Evolutionary conservation across 2,113 vertebrate genomes (phyloP).

Genomic region (Corythornis vintsioides): DNA sequence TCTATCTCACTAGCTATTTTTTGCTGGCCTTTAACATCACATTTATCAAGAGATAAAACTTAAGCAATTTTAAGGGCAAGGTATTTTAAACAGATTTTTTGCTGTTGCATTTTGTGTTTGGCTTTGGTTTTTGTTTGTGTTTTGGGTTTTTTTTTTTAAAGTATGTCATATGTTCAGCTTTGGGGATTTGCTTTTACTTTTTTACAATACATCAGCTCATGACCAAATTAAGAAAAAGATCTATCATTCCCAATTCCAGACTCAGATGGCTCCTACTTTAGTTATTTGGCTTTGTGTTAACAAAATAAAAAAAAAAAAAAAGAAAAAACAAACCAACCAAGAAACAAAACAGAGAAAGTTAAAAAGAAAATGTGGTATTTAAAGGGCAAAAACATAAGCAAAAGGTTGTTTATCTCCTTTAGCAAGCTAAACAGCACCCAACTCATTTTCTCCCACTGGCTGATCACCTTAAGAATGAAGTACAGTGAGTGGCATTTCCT

Average conservation of each 20-base stretch:
- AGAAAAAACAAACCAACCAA: not conserved
- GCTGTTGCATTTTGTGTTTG: not conserved
- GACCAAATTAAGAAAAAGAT: not conserved
- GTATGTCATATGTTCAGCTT: not conserved
- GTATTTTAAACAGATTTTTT: not conserved
- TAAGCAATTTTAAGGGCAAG: not conserved
- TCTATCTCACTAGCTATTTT: not conserved
- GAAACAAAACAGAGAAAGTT: not conserved
- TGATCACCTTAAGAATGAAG: constrained; percentile 49
- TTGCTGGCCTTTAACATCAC: not conserved
- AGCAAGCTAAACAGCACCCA: not conserved
- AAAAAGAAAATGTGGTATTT: not conserved
- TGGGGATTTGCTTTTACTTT: not conserved
- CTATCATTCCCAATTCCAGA: not conserved
- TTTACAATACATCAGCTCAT: not conserved
- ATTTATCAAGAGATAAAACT: not conserved
- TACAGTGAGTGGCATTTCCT: constrained; percentile 17
- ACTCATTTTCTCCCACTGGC: not conserved
- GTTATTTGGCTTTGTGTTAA: not conserved
- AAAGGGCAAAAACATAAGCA: not conserved
- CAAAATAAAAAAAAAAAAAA: too few relatives aligned
- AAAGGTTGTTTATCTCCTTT: not conserved
- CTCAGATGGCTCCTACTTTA: not conserved
- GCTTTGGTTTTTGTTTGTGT: not conserved
- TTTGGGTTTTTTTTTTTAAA: not conserved